Evolutionary conservation across 2,113 vertebrate genomes (phyloP), one percentile per base, ranked within the genome.

Genomic region (Atlantisia rogersi): DNA sequence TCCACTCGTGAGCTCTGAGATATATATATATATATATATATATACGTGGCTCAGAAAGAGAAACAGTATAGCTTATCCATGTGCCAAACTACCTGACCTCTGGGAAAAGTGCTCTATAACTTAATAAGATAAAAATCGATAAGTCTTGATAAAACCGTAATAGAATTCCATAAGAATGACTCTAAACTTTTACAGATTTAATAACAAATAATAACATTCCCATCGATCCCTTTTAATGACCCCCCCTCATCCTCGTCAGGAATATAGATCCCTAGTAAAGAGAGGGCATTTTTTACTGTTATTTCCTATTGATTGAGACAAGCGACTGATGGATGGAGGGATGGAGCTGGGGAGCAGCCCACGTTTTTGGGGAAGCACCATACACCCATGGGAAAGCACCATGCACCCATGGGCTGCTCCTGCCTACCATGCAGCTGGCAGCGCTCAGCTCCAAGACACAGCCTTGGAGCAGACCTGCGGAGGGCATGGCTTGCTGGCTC

Each of bases 121-220:
- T 92, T 93, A 68, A 87, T 90, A 92, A 93, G 13, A 6, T 4
- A 31, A 90, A 93, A 93, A 95, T 95, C 94, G 77, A 90, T 96
- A 59, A 7, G 29, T 37, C 63, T 83, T 96, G 95, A 93, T 94
- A 85, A 94, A 95, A 86, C 46, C 6, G 40, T 70, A 90, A 92
- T 46, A 90, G 79, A 95, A 97, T 92, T 80, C 88, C 71, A 14
- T 37, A 42, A 88, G 82, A 93, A 81, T 67, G 58, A 83, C 90
- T 88, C 80, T 11, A 80, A 92, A 88, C 48, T 78, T 86, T 88
- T 92, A 73, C 82, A 95, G 88, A 94, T 90, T 73, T 94, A 93
- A 93, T 92, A 96, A 88, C 88, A 90, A 93, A 93, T 83, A 94
- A 94, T 53, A 93, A 81, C 88, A 63, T 94, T 92, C 6, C 19